Conservation (phyloP, 2,797 vertebrate genomes). For the Sorex maritimensis region DNA sequence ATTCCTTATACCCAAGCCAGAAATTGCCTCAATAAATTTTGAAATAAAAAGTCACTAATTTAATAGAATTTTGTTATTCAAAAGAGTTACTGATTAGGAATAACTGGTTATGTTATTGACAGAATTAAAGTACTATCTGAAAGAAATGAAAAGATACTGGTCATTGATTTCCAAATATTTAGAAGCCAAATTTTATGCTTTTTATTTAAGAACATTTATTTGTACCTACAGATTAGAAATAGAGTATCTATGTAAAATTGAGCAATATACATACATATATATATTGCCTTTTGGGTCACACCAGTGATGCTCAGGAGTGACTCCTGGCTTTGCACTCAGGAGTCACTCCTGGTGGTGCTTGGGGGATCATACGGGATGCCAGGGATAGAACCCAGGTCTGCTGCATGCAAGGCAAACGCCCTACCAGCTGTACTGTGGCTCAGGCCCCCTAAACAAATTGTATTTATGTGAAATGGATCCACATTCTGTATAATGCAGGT, state of each 20-base stretch:
- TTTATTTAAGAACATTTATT: slow-evolving; percentile 83
- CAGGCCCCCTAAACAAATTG: background rate
- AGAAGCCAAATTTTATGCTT: background rate
- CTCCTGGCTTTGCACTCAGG: no score
- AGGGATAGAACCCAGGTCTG: no score
- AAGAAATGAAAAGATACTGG: background rate
- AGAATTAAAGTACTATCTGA: background rate
- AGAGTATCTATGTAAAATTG: slow-evolving; percentile 13
- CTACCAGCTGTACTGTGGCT: no score
- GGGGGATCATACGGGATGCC: no score
- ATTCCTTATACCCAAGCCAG: background rate
- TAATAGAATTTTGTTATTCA: background rate
- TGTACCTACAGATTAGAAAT: slow-evolving; percentile 61
- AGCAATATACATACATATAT: background rate
- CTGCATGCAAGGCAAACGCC: no score
- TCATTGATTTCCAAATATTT: background rate
- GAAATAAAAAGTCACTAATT: background rate
- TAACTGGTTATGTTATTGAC: background rate
- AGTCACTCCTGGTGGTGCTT: no score
- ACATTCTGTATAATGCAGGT: slow-evolving; percentile 21
- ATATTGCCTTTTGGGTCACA: no score
- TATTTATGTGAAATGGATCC: background rate
- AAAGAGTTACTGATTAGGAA: background rate
- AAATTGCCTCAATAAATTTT: background rate
- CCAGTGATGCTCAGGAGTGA: no score